These are phyloP conservation scores for Eulacestoma nigropectus DNA, from an alignment of 2,113 vertebrate species.

Conservation along the genomic window DNA sequence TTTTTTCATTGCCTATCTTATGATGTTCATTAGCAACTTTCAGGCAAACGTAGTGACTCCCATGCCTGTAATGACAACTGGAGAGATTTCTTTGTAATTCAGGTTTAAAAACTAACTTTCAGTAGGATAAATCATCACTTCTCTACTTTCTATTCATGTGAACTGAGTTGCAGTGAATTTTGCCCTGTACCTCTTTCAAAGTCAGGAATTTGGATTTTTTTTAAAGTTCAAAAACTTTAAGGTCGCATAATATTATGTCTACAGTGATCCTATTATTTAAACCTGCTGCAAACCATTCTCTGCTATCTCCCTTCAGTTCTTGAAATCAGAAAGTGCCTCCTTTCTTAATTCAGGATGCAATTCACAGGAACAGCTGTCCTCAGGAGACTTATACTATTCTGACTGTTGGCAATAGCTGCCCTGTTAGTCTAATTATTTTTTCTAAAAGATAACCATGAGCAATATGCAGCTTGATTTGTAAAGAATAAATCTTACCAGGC, in stretches of 20 bases:
- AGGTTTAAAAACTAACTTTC: not conserved
- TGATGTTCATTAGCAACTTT: not conserved
- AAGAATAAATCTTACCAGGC: not conserved
- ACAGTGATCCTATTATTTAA: not conserved
- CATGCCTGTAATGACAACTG: not conserved
- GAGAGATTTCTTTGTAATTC: not conserved
- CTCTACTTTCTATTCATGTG: not conserved
- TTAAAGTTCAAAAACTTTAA: not conserved
- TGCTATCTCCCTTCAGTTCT: not conserved
- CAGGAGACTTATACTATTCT: not conserved
- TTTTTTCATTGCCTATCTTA: not conserved
- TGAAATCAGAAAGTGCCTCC: not conserved
- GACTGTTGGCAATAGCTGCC: conserved; percentile 2
- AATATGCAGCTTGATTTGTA: conserved; percentile 24
- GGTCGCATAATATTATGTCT: accelerated
- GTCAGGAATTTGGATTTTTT: not conserved
- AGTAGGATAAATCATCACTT: not conserved
- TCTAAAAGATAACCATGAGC: conserved; percentile 29
- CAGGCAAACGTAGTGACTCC: not conserved
- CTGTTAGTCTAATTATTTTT: conserved; percentile 50
- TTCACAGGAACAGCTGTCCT: conserved; percentile 2
- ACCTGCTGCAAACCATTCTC: not conserved
- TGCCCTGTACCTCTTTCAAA: not conserved
- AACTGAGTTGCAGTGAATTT: not conserved
- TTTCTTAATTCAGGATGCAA: conserved; percentile 29